Evolutionary conservation across 2,113 vertebrate genomes (phyloP).

Genomic region (Peromyscus leucopus): DNA sequence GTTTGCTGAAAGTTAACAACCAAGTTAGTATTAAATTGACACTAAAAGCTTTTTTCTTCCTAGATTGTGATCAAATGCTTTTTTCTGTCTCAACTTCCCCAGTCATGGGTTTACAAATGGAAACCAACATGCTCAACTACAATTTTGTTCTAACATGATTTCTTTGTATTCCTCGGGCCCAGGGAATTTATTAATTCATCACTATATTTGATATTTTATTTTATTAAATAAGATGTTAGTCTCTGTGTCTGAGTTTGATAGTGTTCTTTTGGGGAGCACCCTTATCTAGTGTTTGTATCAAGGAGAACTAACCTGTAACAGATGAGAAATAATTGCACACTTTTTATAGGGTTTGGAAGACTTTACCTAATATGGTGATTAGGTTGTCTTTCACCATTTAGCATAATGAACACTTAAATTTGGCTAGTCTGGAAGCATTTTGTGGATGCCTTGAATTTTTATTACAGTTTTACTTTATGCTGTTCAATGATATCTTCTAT

Average conservation of each 20-base stretch:
- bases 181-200: neutral
- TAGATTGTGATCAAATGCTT: neutral
- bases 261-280: neutral
- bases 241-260: neutral
- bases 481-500: constrained; percentile 20
- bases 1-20: neutral
- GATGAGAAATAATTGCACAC: neutral
- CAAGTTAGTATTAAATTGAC: neutral
- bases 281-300: neutral
- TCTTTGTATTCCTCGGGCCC: neutral
- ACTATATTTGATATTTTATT: neutral
- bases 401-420: neutral
- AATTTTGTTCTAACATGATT: neutral
- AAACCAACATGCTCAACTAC: neutral
- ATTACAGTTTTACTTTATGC: neutral
- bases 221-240: neutral
- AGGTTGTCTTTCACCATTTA: neutral
- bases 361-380: neutral
- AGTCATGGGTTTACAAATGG: neutral
- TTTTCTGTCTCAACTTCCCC: neutral
- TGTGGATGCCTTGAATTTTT: neutral
- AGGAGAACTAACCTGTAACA: neutral
- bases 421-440: neutral
- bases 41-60: neutral
- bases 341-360: constrained; percentile 17